Evolutionary conservation across 1,140 invertebrate genomes (phyloP).

Genomic region (Choristoneura fumiferana): DNA sequence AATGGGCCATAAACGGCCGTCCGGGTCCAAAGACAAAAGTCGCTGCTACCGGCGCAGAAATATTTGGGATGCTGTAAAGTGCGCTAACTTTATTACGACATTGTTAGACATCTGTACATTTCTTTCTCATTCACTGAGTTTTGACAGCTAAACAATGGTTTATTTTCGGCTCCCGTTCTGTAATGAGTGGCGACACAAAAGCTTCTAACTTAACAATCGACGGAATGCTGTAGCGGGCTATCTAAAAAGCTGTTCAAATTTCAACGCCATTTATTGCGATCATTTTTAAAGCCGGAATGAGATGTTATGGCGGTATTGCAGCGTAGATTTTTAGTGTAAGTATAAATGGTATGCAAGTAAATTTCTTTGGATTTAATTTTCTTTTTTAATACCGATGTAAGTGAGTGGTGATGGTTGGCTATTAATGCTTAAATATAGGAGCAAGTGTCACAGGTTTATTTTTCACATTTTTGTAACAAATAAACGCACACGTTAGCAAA

Average conservation of each 20-base stretch:
- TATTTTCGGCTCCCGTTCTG: slow-evolving; percentile 54
- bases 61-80: slow-evolving; percentile 65
- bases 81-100: slow-evolving; percentile 58
- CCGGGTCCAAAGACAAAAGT: slow-evolving; percentile 62
- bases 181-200: slow-evolving; percentile 50
- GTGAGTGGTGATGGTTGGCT: too few relatives aligned
- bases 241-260: too few relatives aligned
- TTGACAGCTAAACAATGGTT: slow-evolving; percentile 60
- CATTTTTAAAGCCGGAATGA: too few relatives aligned
- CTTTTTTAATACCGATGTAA: too few relatives aligned
- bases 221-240: not conserved
- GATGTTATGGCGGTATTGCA: too few relatives aligned
- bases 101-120: slow-evolving; percentile 52
- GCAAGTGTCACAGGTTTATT: too few relatives aligned
- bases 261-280: too few relatives aligned
- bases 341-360: too few relatives aligned
- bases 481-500: not conserved
- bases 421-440: too few relatives aligned
- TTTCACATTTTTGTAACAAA: too few relatives aligned
- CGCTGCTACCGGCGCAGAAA: slow-evolving; percentile 57
- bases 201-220: slow-evolving; percentile 19
- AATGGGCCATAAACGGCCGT: slow-evolving; percentile 61
- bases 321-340: slow-evolving; percentile 24
- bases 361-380: too few relatives aligned
- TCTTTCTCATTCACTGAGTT: slow-evolving; percentile 60